A percentile compares a stretch with the other conserved stretches of the same genome.
Conservation (phyloP, 2,113 vertebrate species). For the Cyrtonyx montezumae region DNA sequence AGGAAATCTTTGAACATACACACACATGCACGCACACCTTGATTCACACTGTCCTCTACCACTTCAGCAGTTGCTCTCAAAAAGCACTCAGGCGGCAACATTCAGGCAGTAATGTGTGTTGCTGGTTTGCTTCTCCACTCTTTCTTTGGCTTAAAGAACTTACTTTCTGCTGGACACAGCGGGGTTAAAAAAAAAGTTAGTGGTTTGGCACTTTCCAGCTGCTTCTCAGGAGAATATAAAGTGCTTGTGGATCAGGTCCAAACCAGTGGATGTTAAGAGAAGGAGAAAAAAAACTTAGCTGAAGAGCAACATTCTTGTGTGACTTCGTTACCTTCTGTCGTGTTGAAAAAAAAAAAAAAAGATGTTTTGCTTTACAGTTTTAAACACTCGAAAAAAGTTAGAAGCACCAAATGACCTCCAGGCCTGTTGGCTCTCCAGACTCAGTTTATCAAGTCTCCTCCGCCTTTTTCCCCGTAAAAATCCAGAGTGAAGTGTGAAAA, state of each 20-base stretch:
- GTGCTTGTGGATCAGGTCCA: constrained; percentile 76
- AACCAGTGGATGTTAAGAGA: constrained; percentile 78
- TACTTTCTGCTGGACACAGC: constrained; percentile 38
- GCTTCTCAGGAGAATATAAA: constrained; percentile 78
- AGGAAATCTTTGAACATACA: background rate
- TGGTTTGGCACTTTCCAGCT: constrained; percentile 76
- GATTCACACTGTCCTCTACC: background rate
- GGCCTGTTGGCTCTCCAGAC: constrained; percentile 74
- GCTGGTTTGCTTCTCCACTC: background rate
- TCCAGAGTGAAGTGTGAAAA: constrained; percentile 85
- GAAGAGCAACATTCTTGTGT: constrained; percentile 73
- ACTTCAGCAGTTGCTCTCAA: background rate
- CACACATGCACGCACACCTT: background rate
- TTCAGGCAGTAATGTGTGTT: background rate
- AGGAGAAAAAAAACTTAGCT: constrained; percentile 47
- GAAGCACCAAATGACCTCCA: constrained; percentile 77
- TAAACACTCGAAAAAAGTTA: constrained; percentile 68
- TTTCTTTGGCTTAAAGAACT: constrained; percentile 4
- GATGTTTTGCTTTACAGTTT: constrained; percentile 69
- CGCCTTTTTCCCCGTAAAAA: constrained; percentile 77
- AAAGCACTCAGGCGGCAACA: background rate
- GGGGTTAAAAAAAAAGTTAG: constrained; percentile 71
- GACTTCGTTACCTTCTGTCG: constrained; percentile 77
- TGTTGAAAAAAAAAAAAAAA: constrained; percentile 47
- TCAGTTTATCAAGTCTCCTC: constrained; percentile 79